Evolutionary conservation across 2,797 vertebrate genomes (phyloP).

Genomic region (Cryptoprocta ferox): DNA sequence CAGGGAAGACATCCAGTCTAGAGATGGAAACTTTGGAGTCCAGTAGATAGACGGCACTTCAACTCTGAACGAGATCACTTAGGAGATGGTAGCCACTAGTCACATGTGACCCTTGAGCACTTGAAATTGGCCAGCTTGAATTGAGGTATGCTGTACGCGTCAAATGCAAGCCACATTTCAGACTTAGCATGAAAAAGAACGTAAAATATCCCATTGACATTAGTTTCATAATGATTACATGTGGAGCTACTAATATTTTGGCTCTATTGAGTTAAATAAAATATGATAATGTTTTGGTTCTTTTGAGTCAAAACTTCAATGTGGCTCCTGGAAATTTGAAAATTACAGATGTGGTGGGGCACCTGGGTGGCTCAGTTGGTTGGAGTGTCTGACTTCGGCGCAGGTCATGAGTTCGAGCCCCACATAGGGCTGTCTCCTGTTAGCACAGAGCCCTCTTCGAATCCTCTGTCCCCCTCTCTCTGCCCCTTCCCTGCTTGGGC

Average conservation of each 20-base stretch:
- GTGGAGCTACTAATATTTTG: background rate
- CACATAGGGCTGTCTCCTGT: too few species aligned
- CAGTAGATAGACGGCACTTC: background rate
- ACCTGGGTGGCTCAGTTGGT: too few species aligned
- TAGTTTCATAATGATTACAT: constrained; percentile 15
- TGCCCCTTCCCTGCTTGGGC: too few species aligned
- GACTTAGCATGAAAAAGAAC: background rate
- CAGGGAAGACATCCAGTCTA: background rate
- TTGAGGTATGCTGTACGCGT: background rate
- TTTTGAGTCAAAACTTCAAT: background rate
- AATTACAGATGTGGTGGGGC: too few species aligned
- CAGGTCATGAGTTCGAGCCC: too few species aligned
- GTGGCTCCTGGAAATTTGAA: too few species aligned
- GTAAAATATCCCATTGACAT: background rate
- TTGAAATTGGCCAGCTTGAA: background rate
- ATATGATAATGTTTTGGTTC: background rate
- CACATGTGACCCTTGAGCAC: background rate
- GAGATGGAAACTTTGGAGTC: background rate
- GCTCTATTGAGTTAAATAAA: background rate
- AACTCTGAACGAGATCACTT: background rate
- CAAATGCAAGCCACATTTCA: background rate
- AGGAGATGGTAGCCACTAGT: background rate
- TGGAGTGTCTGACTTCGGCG: too few species aligned
- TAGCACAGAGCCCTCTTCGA: too few species aligned
- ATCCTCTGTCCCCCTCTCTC: too few species aligned